Conservation (phyloP, 1,140 invertebrate species). For the Drosophila bifasciata region DNA sequence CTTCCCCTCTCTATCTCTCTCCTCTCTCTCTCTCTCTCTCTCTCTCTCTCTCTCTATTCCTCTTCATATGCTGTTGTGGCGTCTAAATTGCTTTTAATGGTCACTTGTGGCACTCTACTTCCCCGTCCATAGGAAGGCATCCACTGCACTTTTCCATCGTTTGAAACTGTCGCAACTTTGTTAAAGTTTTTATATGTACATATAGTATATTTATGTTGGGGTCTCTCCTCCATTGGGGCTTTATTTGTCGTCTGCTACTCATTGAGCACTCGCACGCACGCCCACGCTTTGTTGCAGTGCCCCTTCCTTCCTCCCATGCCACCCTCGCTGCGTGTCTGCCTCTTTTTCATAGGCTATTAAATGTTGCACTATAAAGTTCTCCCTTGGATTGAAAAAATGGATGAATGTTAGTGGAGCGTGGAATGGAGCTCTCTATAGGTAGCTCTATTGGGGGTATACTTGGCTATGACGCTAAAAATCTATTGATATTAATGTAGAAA, state of each 20-base stretch:
- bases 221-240: conserved; percentile 1
- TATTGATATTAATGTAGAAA: too few relatives aligned
- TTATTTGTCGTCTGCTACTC: conserved; percentile 2
- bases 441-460: background rate
- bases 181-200: conserved; percentile 49
- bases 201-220: conserved; percentile 12
- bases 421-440: conserved; percentile 17
- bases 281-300: conserved; percentile 13
- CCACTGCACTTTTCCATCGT: conserved; percentile 52
- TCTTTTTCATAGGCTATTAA: background rate
- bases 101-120: conserved; percentile 37
- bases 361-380: conserved; percentile 49
- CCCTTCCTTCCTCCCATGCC: background rate
- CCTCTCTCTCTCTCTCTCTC: background rate
- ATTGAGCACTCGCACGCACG: conserved; percentile 19
- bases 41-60: background rate
- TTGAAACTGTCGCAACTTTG: conserved; percentile 65
- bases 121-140: background rate
- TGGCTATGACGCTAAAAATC: too few relatives aligned
- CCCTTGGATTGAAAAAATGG: conserved; percentile 20
- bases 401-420: conserved; percentile 48
- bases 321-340: conserved; percentile 1
- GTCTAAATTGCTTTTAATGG: conserved; percentile 72
- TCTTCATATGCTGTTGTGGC: conserved; percentile 43
- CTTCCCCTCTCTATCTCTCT: background rate